These are phyloP conservation scores for Pollenia amentaria DNA, from an alignment of 2,888 invertebrate species.

Conservation along the genomic window DNA sequence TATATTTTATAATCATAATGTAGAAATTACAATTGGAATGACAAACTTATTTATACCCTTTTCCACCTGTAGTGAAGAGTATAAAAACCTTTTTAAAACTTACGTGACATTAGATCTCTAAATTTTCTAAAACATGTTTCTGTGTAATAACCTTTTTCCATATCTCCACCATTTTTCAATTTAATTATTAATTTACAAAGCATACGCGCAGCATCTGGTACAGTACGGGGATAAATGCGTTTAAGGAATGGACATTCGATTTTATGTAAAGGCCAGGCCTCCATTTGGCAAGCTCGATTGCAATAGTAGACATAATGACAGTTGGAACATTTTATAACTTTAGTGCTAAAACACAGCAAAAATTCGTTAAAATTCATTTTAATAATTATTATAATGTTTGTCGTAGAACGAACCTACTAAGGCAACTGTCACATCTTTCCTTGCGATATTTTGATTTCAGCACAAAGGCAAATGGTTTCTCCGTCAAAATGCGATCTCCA, in stretches of 20 bases:
- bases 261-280: constrained; percentile 93
- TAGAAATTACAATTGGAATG: too few species aligned
- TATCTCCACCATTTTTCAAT: constrained; percentile 88
- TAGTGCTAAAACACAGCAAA: constrained; percentile 85
- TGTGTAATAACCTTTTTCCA: constrained; percentile 89
- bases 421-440: constrained; percentile 91
- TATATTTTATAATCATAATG: too few species aligned
- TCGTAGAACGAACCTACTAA: constrained; percentile 86
- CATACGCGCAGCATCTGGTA: constrained; percentile 93
- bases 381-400: not conserved
- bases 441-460: constrained; percentile 89
- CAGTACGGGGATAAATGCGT: constrained; percentile 88
- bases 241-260: constrained; percentile 92
- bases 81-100: constrained; percentile 83
- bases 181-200: constrained; percentile 89
- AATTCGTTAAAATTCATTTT: not conserved
- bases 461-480: constrained; percentile 91
- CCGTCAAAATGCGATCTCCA: constrained; percentile 89
- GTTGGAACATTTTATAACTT: constrained; percentile 91
- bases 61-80: too few species aligned
- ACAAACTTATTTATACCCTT: too few species aligned
- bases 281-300: constrained; percentile 91
- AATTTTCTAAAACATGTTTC: constrained; percentile 90
- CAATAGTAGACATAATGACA: constrained; percentile 95
- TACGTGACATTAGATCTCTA: constrained; percentile 96